Base-by-base conservation (phyloP, 2,888 invertebrate species). In the Timandra comae region DNA sequence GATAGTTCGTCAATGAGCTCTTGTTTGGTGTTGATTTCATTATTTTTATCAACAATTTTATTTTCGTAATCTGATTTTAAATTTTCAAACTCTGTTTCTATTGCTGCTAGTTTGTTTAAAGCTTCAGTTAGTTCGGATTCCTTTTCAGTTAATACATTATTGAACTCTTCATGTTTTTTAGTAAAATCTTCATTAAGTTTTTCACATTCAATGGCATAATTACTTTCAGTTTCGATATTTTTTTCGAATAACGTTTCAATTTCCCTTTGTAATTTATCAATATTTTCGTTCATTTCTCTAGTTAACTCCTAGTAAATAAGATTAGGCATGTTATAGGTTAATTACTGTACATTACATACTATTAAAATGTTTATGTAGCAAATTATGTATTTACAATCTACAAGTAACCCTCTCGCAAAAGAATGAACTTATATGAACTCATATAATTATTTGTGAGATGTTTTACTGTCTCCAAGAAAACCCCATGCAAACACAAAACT, bases 281-380 rank as follows among this genome's bases (percentile, higher is more conserved):
- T 59, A 33, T 29, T 45, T 45, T 57, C 50, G 31, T 41, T 41
- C 46, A 47, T 52, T 44, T 55, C 47, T 33, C 37, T 41, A 62
- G 63, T 47, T 53, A 62, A 33, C 56, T 71, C 78, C 81, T 81
- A 73, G 56, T 66, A 41, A 63, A 50, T 46, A 34, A 36, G 36
- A 23, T 38, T 41, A 21, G 35, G 41, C 41, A 45, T 34, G 41
- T 32, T 31, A 37, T 35, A 29, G 40, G 48, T 40, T 36, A 40
- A 26, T 35, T 10, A 39, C 35, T 32, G 13, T 29, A 9, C 12
- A 11, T 11, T 29, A 16, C n/a, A n/a, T n/a, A n/a, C n/a, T n/a
- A n/a, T n/a, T n/a, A n/a, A n/a, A n/a, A n/a, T n/a, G n/a, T n/a
- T n/a, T n/a, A n/a, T n/a, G n/a, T n/a, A n/a, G n/a, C n/a, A n/a